phyloP scores from a whole-genome alignment of 2,113 vertebrate species.

The Planiliza haematocheilus region DNA sequence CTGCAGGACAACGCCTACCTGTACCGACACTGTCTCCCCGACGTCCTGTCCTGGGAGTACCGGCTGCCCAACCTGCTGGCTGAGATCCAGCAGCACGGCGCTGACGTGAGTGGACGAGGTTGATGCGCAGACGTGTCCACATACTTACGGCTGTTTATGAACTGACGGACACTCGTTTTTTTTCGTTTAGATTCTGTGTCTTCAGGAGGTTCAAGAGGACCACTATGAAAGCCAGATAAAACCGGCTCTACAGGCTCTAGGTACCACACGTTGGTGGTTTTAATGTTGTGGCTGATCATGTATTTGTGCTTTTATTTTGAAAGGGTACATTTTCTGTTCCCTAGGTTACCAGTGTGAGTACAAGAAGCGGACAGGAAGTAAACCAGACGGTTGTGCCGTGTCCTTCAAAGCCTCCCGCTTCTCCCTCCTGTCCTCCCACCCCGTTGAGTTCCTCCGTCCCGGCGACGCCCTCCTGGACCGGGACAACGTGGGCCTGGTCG shows the following conservation, averaged over 20 bases:
- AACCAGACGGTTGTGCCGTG: conserved; percentile 94
- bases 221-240: conserved; percentile 92
- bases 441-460: conserved; percentile 90
- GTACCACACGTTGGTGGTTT: conserved; percentile 12
- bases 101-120: conserved; percentile 88
- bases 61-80: conserved; percentile 91
- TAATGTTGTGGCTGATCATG: neutral
- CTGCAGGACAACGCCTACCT: conserved; percentile 91
- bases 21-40: conserved; percentile 89
- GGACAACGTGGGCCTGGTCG: conserved; percentile 94
- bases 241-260: conserved; percentile 89
- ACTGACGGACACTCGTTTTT: neutral
- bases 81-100: conserved; percentile 88
- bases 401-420: conserved; percentile 92
- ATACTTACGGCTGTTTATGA: neutral
- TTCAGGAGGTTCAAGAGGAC: conserved; percentile 97
- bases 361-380: conserved; percentile 93
- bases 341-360: conserved; percentile 94
- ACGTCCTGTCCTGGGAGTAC: conserved; percentile 86
- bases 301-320: conserved; percentile 3
- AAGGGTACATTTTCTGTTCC: neutral
- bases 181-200: conserved; percentile 91
- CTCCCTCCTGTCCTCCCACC: conserved; percentile 87
- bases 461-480: conserved; percentile 91
- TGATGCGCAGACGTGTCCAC: neutral